A percentile compares a stretch with the other conserved stretches of the same genome.
Conservation (phyloP, 2,888 invertebrate species). For the Mellilla xanthometata region DNA sequence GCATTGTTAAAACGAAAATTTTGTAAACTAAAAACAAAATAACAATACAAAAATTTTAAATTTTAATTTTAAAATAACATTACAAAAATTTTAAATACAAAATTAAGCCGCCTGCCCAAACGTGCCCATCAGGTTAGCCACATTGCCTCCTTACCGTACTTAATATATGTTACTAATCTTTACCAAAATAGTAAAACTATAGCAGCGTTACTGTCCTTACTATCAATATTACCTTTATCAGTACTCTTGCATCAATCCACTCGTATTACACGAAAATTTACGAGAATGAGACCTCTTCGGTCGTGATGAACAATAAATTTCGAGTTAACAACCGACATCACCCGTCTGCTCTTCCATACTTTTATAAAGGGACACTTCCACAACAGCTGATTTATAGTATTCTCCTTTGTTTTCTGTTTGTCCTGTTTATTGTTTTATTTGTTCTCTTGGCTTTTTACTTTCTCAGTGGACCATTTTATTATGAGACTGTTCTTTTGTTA, state of each 20-base stretch:
- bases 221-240: constrained; percentile 50
- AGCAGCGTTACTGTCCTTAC: neutral
- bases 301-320: constrained; percentile 73
- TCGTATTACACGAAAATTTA: constrained; percentile 74
- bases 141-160: too few relatives aligned
- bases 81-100: too few relatives aligned
- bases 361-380: constrained; percentile 51
- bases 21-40: too few relatives aligned
- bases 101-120: too few relatives aligned
- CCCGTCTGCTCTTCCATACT: constrained; percentile 52
- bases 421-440: constrained; percentile 52
- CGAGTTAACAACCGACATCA: constrained; percentile 62
- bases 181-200: neutral
- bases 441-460: constrained; percentile 36
- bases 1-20: too few relatives aligned
- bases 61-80: too few relatives aligned
- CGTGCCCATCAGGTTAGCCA: too few relatives aligned
- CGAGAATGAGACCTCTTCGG: constrained; percentile 61
- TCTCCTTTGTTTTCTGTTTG: constrained; percentile 52
- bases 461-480: constrained; percentile 41
- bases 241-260: constrained; percentile 67
- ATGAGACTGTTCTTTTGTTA: constrained; percentile 47
- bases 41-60: too few relatives aligned
- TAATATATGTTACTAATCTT: too few relatives aligned
- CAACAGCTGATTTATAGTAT: constrained; percentile 62